These are phyloP conservation scores for Scolopax mira DNA, from an alignment of 2,113 vertebrate species.

Conservation along the genomic window DNA sequence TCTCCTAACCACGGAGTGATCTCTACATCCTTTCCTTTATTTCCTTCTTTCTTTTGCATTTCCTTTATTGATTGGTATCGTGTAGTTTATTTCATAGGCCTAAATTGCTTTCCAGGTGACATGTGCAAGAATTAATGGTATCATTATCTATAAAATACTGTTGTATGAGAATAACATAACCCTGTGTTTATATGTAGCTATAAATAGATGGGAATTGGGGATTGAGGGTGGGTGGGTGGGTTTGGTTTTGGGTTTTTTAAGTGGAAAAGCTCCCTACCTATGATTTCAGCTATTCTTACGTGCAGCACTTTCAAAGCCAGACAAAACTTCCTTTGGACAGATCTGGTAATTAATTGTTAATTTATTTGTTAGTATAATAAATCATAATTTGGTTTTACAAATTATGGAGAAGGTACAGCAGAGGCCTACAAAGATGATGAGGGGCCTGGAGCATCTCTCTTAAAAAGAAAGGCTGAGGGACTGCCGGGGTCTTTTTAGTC, in stretches of 20 bases:
- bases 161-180: background rate
- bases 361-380: background rate
- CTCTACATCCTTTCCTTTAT: background rate
- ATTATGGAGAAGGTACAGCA: too few species aligned
- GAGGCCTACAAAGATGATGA: too few species aligned
- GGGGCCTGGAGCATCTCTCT: too few species aligned
- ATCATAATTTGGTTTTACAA: background rate
- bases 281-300: background rate
- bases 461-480: too few species aligned
- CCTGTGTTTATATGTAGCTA: background rate
- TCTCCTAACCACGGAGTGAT: background rate
- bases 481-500: too few species aligned
- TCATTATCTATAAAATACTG: background rate
- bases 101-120: background rate
- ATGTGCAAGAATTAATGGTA: background rate
- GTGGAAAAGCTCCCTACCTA: too few species aligned
- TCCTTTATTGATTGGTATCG: background rate
- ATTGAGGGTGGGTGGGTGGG: too few species aligned
- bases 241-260: too few species aligned
- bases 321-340: background rate
- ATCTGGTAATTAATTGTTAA: background rate
- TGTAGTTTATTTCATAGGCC: background rate
- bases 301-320: background rate
- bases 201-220: background rate
- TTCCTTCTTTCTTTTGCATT: background rate